Conservation (phyloP, 2,888 invertebrate species). For the Apantesis nais region DNA sequence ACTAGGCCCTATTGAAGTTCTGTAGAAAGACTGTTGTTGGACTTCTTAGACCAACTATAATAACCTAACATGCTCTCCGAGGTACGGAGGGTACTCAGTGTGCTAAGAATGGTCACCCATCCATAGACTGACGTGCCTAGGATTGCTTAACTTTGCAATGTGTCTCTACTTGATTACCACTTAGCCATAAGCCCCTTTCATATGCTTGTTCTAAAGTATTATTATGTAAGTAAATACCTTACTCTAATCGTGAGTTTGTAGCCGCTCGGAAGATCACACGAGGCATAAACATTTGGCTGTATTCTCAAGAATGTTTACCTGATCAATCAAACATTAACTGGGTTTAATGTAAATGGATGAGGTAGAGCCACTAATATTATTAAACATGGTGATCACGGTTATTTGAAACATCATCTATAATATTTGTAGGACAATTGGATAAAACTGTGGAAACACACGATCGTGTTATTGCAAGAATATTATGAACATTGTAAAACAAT, state of each 20-base stretch:
- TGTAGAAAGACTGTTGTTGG: too few relatives aligned
- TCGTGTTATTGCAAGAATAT: constrained; percentile 56
- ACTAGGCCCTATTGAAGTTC: too few relatives aligned
- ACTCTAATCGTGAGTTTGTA: constrained; percentile 50
- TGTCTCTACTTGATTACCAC: too few relatives aligned
- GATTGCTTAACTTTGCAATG: too few relatives aligned
- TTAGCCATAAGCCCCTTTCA: too few relatives aligned
- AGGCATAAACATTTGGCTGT: constrained; percentile 47
- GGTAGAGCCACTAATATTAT: constrained; percentile 63
- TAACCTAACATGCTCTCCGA: too few relatives aligned
- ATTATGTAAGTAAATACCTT: constrained; percentile 23
- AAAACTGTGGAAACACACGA: constrained; percentile 49
- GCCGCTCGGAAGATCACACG: constrained; percentile 35
- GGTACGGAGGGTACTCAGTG: too few relatives aligned
- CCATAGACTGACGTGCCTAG: too few relatives aligned
- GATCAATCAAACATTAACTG: constrained; percentile 57
- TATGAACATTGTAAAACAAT: constrained; percentile 61
- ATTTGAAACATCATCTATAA: constrained; percentile 73
- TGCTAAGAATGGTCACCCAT: too few relatives aligned
- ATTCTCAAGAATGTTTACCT: constrained; percentile 54
- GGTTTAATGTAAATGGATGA: constrained; percentile 68
- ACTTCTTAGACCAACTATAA: too few relatives aligned
- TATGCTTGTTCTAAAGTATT: not conserved
- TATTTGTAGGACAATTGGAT: constrained; percentile 61
- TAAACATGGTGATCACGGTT: constrained; percentile 68